Evolutionary conservation across 1,140 invertebrate species (phyloP), one percentile per base, ranked within the genome.

Genomic region (Leptinotarsa lineolata): DNA sequence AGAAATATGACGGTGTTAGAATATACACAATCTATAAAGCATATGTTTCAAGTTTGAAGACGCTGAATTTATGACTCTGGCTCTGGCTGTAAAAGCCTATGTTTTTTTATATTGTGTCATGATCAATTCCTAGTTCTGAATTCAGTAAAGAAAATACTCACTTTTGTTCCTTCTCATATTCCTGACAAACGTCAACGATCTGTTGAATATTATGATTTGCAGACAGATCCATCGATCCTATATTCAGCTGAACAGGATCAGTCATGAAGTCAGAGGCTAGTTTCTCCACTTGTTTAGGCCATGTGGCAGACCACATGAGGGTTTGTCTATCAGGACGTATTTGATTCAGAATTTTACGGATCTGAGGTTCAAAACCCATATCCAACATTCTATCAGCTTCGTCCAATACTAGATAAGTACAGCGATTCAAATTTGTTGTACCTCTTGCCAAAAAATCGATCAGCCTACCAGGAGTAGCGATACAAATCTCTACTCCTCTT

Each of bases 291-390:
- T 99, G 97, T 83, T 97, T 97, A 2, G 97, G 97, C 97, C 97
- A 99, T 6, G 97, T 99, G 8, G 97, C 97, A 74, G 94, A 97
- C 95, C 96, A 99, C 97, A 99, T 99, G 39, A 98, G 88, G 4
- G 95, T 95, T 85, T 98, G 97, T 76, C 97, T 88, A 82, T 98
- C 95, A 70, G 95, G 95, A 76, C 96, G 98, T 98, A 86, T 99
- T 97, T 80, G 99, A 89, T 97, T 2, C 98, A 88, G 84, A 97
- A 99, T 91, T 85, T 98, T 97, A 70, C 97, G 89, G 77, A 99
- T 99, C 86, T 99, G 97, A 18, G 97, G 97, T 85, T 99, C 97
- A 86, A 99, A 99, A 79, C 97, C 97, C 97, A 98, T 97, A 83
- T 98, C 96, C 73, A 98, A 86, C 96, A 98, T 98, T 59, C 96